Conservation (phyloP, 1,140 invertebrate species). For the Lepidotrigona ventralis region DNA sequence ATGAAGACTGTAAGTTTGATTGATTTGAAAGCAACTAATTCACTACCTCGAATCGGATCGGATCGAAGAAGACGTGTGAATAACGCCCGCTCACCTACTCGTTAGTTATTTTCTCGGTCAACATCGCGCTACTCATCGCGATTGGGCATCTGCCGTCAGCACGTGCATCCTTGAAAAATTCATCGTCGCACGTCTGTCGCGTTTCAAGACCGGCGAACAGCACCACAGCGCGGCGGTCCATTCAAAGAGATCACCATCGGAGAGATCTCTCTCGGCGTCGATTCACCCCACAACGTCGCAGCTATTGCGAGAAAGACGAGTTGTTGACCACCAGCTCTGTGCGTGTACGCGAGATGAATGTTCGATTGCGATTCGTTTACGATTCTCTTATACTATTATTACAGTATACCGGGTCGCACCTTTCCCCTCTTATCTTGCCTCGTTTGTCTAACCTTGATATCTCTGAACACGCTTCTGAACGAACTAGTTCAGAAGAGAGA, state of each 20-base stretch:
- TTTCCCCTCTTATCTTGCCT: too few relatives aligned
- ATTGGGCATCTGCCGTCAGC: neutral
- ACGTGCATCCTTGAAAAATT: constrained; percentile 18
- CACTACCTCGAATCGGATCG: neutral
- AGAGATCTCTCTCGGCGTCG: neutral
- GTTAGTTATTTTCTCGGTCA: neutral
- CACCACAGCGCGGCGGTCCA: neutral
- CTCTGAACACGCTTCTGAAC: too few relatives aligned
- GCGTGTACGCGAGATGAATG: neutral
- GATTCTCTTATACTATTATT: neutral
- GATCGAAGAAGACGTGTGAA: too few relatives aligned
- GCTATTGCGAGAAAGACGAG: neutral
- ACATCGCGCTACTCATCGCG: neutral
- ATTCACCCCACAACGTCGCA: neutral
- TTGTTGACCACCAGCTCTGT: neutral
- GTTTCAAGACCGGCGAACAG: neutral
- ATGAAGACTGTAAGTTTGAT: neutral
- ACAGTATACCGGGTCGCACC: too few relatives aligned
- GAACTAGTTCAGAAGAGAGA: too few relatives aligned
- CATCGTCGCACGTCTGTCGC: constrained; percentile 8
- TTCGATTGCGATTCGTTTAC: neutral
- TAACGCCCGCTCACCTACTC: constrained; percentile 14
- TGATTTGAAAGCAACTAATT: neutral
- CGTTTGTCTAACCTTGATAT: too few relatives aligned
- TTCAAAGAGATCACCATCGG: neutral